Conservation (phyloP, 2,797 vertebrate species). For the Cichlasoma orientale region DNA sequence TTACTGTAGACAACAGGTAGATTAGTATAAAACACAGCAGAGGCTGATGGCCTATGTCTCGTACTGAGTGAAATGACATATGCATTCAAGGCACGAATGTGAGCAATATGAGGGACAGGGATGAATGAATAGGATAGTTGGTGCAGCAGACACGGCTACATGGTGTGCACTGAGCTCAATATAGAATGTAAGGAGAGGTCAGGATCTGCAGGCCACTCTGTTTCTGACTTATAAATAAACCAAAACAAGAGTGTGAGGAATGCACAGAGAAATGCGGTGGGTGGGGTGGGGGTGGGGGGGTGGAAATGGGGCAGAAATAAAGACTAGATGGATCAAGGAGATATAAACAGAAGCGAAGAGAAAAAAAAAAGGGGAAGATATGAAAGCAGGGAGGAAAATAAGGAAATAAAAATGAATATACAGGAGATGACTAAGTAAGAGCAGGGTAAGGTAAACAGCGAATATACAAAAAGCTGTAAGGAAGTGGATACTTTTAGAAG, state of each 20-base stretch:
- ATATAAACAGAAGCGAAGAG: not conserved
- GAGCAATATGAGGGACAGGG: conserved; percentile 27
- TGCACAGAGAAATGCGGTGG: not conserved
- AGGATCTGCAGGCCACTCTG: conserved; percentile 21
- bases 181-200: conserved; percentile 15
- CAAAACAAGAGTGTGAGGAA: conserved; percentile 4
- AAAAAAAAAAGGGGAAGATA: not conserved
- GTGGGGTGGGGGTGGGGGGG: not conserved
- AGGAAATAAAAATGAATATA: not conserved
- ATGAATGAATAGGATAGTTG: conserved; percentile 52
- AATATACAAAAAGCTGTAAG: not conserved
- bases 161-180: conserved; percentile 20
- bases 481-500: not conserved
- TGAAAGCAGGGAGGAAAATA: not conserved
- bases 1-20: conserved; percentile 12
- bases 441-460: not conserved
- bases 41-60: conserved; percentile 14
- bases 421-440: not conserved
- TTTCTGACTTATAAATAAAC: conserved; percentile 31
- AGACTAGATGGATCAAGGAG: not conserved
- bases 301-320: not conserved
- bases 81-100: conserved; percentile 46
- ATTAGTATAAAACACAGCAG: conserved; percentile 18
- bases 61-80: conserved; percentile 35
- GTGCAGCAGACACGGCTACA: conserved; percentile 42